Evolutionary conservation across 2,797 vertebrate species (phyloP), one percentile per base, ranked within the genome.

Genomic region (Selene dorsalis): DNA sequence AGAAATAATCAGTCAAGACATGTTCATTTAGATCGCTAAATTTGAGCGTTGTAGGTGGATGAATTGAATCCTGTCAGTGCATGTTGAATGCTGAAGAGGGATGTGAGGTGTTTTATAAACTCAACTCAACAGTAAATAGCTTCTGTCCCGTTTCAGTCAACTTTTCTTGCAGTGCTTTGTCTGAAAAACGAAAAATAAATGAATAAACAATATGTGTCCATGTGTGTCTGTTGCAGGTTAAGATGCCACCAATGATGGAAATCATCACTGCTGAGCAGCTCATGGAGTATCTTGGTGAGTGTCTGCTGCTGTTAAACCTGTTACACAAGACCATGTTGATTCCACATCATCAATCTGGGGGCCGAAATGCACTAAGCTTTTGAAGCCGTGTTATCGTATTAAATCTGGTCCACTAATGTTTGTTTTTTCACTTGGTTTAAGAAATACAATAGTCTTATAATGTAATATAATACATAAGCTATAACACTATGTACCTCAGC

Each of bases 241-340:
- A 98, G 93, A 95, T 99, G 90, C 98, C 98, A 39, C 97, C 97
- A 1, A 99, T 98, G 98, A 98, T 99, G 96, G 98, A 99, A 94
- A 99, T 99, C 77, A 99, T 99, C 92, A 99, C 97, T 0, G 98
- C 96, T 43, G 98, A 99, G 89, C 98, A 99, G 76, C 95, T 99
- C 88, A 99, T 99, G 98, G 98, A 99, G 87, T 99, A 99, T 93
- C 95, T 99, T 66, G 98, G 98, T 99, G 88, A 95, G 96, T 95
- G 81, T 82, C 71, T 41, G 47, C 5, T 55, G 13, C 65, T 35
- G 3, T 64, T 35, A 47, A 32, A 62, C 61, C 18, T 48, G 18
- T 62, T 52, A 55, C 32, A 57, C 30, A 38, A 64, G 12, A 64
- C 2, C 35, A 53, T 18, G 18, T 57, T 39, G 12, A 63, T 59